phyloP scores from a whole-genome alignment of 1,140 invertebrate species.

The Eupristina koningsbergeri region DNA sequence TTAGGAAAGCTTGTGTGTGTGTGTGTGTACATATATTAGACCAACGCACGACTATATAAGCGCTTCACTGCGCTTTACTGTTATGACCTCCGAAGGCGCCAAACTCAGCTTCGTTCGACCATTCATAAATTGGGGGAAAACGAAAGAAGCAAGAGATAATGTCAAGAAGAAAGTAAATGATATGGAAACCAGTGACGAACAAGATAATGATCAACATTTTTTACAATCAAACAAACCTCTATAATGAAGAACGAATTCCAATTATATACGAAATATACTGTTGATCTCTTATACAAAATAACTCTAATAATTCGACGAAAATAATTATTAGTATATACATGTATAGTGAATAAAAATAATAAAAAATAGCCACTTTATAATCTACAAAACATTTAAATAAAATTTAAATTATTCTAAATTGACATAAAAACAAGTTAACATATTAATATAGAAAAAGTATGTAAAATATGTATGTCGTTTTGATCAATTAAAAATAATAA shows the following conservation, averaged over 20 bases:
- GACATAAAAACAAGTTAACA: no score
- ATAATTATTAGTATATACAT: no score
- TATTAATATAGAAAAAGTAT: no score
- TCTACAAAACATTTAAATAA: no score
- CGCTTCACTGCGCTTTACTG: not conserved
- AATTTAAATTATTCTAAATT: no score
- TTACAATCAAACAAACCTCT: not conserved
- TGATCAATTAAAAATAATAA: no score
- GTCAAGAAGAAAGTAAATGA: not conserved
- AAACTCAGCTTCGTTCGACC: not conserved
- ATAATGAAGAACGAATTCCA: not conserved
- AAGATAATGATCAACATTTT: not conserved
- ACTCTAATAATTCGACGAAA: no score
- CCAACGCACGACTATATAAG: not conserved
- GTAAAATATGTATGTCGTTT: no score
- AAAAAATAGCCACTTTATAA: no score
- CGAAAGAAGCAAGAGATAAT: not conserved
- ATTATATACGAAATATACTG: not conserved
- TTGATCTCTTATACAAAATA: not conserved
- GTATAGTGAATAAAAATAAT: no score
- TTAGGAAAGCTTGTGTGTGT: no score
- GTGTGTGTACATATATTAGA: not conserved
- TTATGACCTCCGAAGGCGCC: constrained; percentile 6
- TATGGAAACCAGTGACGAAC: not conserved
- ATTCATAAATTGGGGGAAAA: not conserved